These are phyloP conservation scores for Triplophysa tibetana DNA, from an alignment of 2,113 vertebrate genomes.

Conservation along the genomic window DNA sequence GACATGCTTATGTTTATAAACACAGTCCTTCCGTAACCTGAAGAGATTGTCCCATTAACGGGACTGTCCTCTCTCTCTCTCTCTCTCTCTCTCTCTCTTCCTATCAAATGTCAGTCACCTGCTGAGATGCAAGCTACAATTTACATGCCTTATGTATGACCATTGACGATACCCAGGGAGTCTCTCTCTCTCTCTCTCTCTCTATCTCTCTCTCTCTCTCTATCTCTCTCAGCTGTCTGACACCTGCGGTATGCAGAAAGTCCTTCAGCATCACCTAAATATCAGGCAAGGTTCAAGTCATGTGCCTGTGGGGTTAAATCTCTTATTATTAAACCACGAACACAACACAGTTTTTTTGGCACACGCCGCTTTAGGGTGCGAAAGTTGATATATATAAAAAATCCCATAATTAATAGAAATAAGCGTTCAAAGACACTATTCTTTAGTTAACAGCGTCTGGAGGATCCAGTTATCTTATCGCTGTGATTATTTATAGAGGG, in stretches of 20 bases:
- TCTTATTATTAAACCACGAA: conserved; percentile 11
- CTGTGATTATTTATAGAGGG: conserved; percentile 6
- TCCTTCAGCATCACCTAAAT: conserved; percentile 22
- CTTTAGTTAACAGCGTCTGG: not conserved
- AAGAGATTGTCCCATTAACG: not conserved
- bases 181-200: not conserved
- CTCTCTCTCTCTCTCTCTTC: not conserved
- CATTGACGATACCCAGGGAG: not conserved
- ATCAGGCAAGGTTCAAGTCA: conserved; percentile 35
- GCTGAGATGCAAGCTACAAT: too few relatives aligned
- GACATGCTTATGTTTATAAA: conserved; percentile 61
- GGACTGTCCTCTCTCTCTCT: not conserved
- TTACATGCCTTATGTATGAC: not conserved
- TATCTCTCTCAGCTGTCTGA: conserved; percentile 32
- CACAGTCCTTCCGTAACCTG: conserved; percentile 8
- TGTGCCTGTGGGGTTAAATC: conserved; percentile 37
- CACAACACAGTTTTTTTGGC: not conserved
- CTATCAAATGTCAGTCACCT: not conserved
- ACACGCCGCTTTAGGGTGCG: too few relatives aligned
- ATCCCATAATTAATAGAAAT: not conserved
- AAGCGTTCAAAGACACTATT: not conserved
- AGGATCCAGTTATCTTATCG: conserved; percentile 28
- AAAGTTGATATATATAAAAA: too few relatives aligned
- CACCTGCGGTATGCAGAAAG: conserved; percentile 9
- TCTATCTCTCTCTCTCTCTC: not conserved